A percentile compares a stretch with the other conserved stretches of the same genome.
Conservation (phyloP, 2,888 invertebrate species). For the Pandemis cinnamomeana region DNA sequence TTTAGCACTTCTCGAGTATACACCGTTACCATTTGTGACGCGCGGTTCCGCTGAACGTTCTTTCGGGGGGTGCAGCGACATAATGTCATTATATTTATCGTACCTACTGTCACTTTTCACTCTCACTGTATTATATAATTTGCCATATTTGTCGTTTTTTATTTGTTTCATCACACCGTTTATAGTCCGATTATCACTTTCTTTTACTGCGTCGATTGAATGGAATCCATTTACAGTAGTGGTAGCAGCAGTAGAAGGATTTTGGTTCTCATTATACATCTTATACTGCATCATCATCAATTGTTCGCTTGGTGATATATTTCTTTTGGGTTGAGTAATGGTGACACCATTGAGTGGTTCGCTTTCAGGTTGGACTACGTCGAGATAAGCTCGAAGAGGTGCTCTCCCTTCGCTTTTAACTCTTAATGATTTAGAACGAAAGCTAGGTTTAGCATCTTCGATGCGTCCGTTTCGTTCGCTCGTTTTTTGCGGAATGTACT, state of each 20-base stretch:
- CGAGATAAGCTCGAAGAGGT: constrained; percentile 74
- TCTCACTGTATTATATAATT: constrained; percentile 80
- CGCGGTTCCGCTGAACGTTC: constrained; percentile 70
- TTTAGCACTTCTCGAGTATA: constrained; percentile 75
- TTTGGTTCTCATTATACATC: constrained; percentile 71
- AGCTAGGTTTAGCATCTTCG: constrained; percentile 76
- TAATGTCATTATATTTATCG: constrained; percentile 77
- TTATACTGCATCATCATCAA: constrained; percentile 80
- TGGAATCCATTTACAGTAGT: constrained; percentile 67
- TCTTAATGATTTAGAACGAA: constrained; percentile 82
- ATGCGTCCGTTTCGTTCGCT: constrained; percentile 74
- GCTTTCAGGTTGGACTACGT: constrained; percentile 63
- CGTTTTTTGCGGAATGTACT: constrained; percentile 70
- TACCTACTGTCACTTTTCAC: constrained; percentile 82
- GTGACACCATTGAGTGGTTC: constrained; percentile 74
- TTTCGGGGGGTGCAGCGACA: constrained; percentile 66
- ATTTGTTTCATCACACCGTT: constrained; percentile 74
- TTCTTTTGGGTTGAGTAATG: constrained; percentile 82
- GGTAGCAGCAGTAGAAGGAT: constrained; percentile 55
- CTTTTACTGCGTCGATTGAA: constrained; percentile 68
- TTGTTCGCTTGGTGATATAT: constrained; percentile 81
- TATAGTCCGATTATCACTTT: constrained; percentile 81
- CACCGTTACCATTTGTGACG: constrained; percentile 63
- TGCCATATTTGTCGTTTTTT: constrained; percentile 78
- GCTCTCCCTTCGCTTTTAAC: constrained; percentile 81